A percentile compares a stretch with the other conserved stretches of the same genome.
Evolutionary conservation across 1,140 invertebrate genomes (phyloP).

Genomic region (Heterodera schachtii): DNA sequence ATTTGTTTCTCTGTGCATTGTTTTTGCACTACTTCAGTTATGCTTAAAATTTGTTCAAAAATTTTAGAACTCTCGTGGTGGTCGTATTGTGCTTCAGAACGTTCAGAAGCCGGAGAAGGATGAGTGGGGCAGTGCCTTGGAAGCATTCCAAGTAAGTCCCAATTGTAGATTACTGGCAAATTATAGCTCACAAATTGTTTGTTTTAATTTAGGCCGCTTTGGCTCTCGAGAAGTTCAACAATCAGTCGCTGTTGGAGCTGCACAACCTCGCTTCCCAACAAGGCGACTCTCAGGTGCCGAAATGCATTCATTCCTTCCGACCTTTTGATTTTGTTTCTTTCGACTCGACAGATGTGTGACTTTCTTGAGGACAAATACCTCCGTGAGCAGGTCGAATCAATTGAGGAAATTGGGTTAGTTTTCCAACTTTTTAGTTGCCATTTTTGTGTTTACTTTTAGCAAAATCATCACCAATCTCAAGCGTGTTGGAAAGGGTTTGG

Average conservation of each 20-base stretch:
- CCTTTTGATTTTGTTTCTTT: not conserved
- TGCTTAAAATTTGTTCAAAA: too few species aligned
- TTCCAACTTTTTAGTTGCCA: too few species aligned
- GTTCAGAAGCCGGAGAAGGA: slow-evolving; percentile 70
- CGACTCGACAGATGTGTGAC: slow-evolving; percentile 68
- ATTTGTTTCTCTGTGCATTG: not conserved
- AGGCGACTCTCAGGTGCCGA: slow-evolving; percentile 73
- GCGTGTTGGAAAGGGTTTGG: slow-evolving; percentile 72
- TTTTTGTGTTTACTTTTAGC: slow-evolving; percentile 23
- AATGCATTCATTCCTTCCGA: not conserved
- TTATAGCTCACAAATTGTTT: not conserved
- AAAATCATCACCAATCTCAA: slow-evolving; percentile 72
- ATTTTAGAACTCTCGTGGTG: slow-evolving; percentile 78
- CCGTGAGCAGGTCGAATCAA: slow-evolving; percentile 72
- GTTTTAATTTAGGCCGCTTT: slow-evolving; percentile 69
- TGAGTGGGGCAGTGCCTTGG: slow-evolving; percentile 73
- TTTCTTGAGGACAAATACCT: slow-evolving; percentile 72
- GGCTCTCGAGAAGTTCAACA: slow-evolving; percentile 77
- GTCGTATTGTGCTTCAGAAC: slow-evolving; percentile 71
- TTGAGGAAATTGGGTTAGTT: slow-evolving; percentile 71
- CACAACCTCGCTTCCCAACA: slow-evolving; percentile 73
- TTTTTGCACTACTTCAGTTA: slow-evolving; percentile 67
- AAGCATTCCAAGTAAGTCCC: slow-evolving; percentile 71
- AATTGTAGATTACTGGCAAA: not conserved
- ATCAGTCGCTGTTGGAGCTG: slow-evolving; percentile 75